phyloP scores from a whole-genome alignment of 2,888 invertebrate species.

The Polylopha cassiicola region DNA sequence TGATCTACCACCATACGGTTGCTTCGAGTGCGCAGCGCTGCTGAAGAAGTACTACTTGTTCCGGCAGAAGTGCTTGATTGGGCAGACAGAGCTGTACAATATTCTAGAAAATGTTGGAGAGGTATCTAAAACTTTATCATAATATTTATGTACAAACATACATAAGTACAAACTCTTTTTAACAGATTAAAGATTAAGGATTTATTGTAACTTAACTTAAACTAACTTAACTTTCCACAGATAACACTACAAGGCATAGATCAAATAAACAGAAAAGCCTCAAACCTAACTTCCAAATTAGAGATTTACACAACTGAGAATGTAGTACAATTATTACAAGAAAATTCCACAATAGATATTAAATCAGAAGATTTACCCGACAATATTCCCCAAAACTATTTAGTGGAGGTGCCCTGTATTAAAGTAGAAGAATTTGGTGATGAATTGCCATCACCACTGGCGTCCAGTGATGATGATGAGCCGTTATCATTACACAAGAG shows the following conservation, averaged over 20 bases:
- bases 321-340: constrained; percentile 20
- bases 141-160: constrained; percentile 2
- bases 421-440: constrained; percentile 44
- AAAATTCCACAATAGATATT: constrained; percentile 24
- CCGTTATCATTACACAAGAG: constrained; percentile 50
- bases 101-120: constrained; percentile 43
- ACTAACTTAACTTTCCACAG: constrained; percentile 33
- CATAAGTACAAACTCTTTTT: background rate
- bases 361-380: constrained; percentile 35
- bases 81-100: constrained; percentile 44
- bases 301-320: constrained; percentile 22
- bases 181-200: constrained; percentile 8
- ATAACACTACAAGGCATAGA: constrained; percentile 37
- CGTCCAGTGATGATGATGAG: constrained; percentile 53
- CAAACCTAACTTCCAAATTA: constrained; percentile 36
- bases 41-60: constrained; percentile 53
- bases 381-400: constrained; percentile 15
- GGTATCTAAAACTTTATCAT: constrained; percentile 27
- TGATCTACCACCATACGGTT: constrained; percentile 47
- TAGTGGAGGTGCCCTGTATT: constrained; percentile 31
- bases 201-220: too few relatives aligned
- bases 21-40: constrained; percentile 52
- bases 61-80: constrained; percentile 46
- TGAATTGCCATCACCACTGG: constrained; percentile 26
- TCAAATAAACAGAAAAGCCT: constrained; percentile 36